Evolutionary conservation across 2,797 vertebrate genomes (phyloP), one percentile per base, ranked within the genome.

Genomic region (Monodelphis domestica): DNA sequence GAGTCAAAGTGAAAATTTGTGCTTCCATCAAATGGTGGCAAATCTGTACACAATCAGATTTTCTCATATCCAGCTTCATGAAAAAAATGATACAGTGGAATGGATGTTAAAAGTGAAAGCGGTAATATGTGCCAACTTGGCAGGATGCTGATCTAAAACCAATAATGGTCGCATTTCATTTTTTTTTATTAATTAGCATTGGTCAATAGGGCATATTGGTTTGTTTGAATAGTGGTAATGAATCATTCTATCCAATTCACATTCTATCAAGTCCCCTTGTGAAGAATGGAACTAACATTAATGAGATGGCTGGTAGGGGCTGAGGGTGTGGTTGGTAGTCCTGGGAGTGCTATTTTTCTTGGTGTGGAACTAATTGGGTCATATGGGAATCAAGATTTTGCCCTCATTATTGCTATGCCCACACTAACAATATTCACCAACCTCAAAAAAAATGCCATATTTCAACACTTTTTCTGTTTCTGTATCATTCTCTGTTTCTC

Each of bases 121-220:
- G 14, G 5, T 6, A 1, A 88, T 88, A 91, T 33, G 50, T 53
- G 88, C 87, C 52, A 93, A 91, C 56, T 10, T 2, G 26, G n/a
- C 29, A 26, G 9, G 21, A 45, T 28, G 17, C 53, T 15, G 51
- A 59, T 52, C 51, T 91, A 53, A 92, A 88, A 92, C 92, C 87
- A 57, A n/a, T 84, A 70, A 90, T 88, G 63, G 28, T 78, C 54
- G 54, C 11, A 2, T 53, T 54, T 70, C 26, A 92, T 21, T 87
- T 94, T n/a, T 94, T n/a, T 87, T 24, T 38, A 38, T 54, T 56
- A 90, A 59, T 91, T 63, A 55, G 29, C 17, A 26, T 52, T 88
- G 50, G 14, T 87, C n/a, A 55, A 2, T 4, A 51, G 33, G 11
- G 28, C 3, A 29, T 17, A 53, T 11, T 52, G 95, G 90, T 91